Base-by-base conservation (phyloP, 1,140 invertebrate species). In the Drosophila tani region DNA sequence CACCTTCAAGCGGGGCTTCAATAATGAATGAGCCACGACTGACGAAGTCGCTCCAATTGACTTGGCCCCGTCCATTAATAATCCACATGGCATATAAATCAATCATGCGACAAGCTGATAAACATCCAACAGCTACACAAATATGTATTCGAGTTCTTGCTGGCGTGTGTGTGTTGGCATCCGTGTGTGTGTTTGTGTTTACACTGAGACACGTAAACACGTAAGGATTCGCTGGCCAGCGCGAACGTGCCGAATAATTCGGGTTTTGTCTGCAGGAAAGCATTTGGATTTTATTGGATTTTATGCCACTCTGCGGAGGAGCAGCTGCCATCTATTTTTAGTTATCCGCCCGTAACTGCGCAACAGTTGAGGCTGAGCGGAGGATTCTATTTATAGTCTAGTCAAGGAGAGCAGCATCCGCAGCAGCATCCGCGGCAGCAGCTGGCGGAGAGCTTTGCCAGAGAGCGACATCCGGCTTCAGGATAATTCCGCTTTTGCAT, bases 41-140 rank as follows among this genome's bases (percentile, higher is more conserved):
- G 50, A 43, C 19, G 60, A 56, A 58, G 62, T 85, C 68, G 51
- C 76, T 77, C 69, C 80, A 88, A 88, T 81, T 84, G 83, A 81
- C 84, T 88, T 88, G 83, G 74, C 65, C 67, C 64, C 64, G 77
- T 70, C 65, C 82, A 79, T 85, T 82, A 85, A 86, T 86, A 85
- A 86, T 85, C 65, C 64, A 82, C 40, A 35, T 24, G 69, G 49
- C 76, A 80, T 58, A 88, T 88, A 88, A 88, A 88, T 88, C 84
- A 88, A 88, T 88, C 84, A 88, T 81, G 74, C 68, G 85, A 88
- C 84, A 90, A 84, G 81, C 84, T 75, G 81, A 90, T 88, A 90
- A 84, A 83, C 73, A 88, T 88, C 68, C 67, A 67, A 64, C 62
- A 81, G 63, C 63, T 55, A 59, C 15, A 62, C 71, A 81, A 55